Evolutionary conservation across 2,888 invertebrate genomes (phyloP), one percentile per base, ranked within the genome.

Genomic region (Dicycla oo): DNA sequence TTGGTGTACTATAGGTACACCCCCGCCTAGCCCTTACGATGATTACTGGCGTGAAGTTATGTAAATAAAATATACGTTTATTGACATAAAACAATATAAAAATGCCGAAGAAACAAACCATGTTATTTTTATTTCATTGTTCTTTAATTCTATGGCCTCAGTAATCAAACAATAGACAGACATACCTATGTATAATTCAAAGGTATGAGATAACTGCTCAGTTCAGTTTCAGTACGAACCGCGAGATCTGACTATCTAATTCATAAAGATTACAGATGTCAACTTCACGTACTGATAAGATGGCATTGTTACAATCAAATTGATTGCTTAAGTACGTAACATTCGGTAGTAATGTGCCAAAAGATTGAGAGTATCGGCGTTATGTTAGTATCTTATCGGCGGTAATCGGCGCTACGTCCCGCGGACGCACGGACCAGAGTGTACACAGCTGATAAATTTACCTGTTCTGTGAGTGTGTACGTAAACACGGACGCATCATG

Each of bases 401-500:
- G 69, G 18, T 69, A 64, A 80, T 73, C 67, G 53, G 62, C 3
- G 51, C 7, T 61, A 43, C 18, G 82, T 82, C 38, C 49, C 51
- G 43, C 45, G 38, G n/a, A 6, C 8, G 49, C 7, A n/a, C 11
- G 26, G 20, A 34, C n/a, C 73, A 82, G 73, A 84, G 80, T 71
- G 72, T 69, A 51, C 34, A n/a, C n/a, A n/a, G n/a, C n/a, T n/a
- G n/a, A n/a, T n/a, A n/a, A n/a, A n/a, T n/a, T n/a, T n/a, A n/a
- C n/a, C n/a, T n/a, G n/a, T n/a, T n/a, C n/a, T n/a, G n/a, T n/a
- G n/a, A n/a, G 73, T 86, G 80, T 71, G 72, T 69, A 51, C 34
- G 75, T 73, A 70, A 82, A 72, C 69, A 75, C 62, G 45, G 57
- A 53, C 61, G 53, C 49, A 71, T 7, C 45, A 94, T 93, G 92